A percentile compares a stretch with the other conserved stretches of the same genome.
Conservation (phyloP, 92 coral and sea anemone genomes). For the Porites divaricata region DNA sequence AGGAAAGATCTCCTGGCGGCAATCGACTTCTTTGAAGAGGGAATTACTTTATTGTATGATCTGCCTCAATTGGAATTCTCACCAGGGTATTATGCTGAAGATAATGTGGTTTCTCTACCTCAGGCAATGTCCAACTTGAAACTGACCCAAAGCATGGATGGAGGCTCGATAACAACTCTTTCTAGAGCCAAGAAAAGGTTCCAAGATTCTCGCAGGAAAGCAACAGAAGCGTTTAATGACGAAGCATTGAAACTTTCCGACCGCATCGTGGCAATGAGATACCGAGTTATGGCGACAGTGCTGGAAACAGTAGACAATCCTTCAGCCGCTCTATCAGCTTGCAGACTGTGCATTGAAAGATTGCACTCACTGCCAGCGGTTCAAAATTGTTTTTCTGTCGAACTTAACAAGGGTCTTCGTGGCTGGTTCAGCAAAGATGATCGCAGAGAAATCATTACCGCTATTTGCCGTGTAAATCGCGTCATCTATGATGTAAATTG, state of each 20-base stretch:
- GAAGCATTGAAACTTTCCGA: constrained; percentile 51
- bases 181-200: constrained; percentile 40
- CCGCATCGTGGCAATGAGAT: constrained; percentile 56
- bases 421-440: constrained; percentile 28
- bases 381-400: constrained; percentile 1
- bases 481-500: constrained; percentile 25
- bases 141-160: constrained; percentile 1
- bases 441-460: constrained; percentile 33
- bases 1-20: constrained; percentile 13
- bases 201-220: constrained; percentile 45
- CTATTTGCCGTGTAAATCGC: constrained; percentile 35
- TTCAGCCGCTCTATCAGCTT: constrained; percentile 13
- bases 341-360: constrained; percentile 47
- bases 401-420: neutral
- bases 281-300: constrained; percentile 63
- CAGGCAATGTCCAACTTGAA: constrained; percentile 1
- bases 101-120: neutral
- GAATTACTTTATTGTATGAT: neutral
- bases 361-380: constrained; percentile 51
- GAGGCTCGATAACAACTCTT: constrained; percentile 3
- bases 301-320: constrained; percentile 54
- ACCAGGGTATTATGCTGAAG: neutral
- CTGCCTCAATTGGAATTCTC: neutral
- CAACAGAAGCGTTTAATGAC: constrained; percentile 64
- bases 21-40: constrained; percentile 15